Evolutionary conservation across 2,797 vertebrate species (phyloP).

Genomic region (Philypnodon macrostomus): DNA sequence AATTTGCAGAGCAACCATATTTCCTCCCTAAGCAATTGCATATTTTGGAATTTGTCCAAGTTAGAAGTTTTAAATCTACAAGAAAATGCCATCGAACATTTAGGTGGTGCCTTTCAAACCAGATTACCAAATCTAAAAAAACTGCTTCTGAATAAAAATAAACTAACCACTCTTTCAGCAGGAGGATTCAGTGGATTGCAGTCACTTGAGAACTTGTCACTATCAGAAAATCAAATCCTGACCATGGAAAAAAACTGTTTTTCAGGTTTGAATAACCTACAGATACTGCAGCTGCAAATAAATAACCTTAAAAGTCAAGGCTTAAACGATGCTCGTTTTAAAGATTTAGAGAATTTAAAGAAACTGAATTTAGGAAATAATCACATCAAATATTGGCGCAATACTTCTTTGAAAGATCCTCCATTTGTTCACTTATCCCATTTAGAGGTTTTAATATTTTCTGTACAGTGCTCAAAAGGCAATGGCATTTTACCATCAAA

Average conservation of each 20-base stretch:
- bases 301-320: conserved; percentile 31
- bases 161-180: conserved; percentile 22
- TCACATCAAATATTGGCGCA: conserved; percentile 16
- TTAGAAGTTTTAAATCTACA: conserved; percentile 58
- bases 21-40: conserved; percentile 26
- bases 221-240: conserved; percentile 55
- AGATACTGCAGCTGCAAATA: conserved; percentile 22
- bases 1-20: conserved; percentile 57
- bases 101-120: conserved; percentile 42
- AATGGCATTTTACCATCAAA: conserved; percentile 56
- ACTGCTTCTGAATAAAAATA: conserved; percentile 53
- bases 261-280: conserved; percentile 46
- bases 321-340: conserved; percentile 33
- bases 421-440: conserved; percentile 60
- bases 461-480: conserved; percentile 19
- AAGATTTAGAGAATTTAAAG: conserved; percentile 47
- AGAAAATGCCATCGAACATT: conserved; percentile 38
- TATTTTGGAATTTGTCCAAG: conserved; percentile 46
- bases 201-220: conserved; percentile 47
- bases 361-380: conserved; percentile 61
- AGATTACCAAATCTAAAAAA: conserved; percentile 49
- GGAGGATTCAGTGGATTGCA: conserved; percentile 43
- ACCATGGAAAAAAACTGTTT: conserved; percentile 35
- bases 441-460: conserved; percentile 49
- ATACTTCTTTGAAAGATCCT: background rate